Evolutionary conservation across 2,888 invertebrate species (phyloP).

Genomic region (Apantesis nais): DNA sequence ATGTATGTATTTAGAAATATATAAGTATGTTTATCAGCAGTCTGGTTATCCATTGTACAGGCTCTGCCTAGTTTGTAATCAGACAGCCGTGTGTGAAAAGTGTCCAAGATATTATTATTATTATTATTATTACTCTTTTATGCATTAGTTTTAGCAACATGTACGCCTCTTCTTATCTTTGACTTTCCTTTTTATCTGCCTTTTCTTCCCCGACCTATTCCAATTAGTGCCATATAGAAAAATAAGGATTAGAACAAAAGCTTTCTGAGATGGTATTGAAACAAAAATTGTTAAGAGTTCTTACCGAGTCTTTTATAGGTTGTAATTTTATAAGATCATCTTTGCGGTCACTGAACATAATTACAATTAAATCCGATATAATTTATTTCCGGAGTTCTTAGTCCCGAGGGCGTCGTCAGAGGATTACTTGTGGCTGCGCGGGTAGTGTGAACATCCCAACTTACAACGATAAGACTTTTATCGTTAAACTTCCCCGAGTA

Average conservation of each 20-base stretch:
- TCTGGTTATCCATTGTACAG: too few relatives aligned
- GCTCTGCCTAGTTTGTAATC: too few relatives aligned
- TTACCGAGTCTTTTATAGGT: conserved; percentile 30
- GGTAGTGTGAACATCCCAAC: conserved; percentile 34
- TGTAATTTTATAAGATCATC: conserved; percentile 51
- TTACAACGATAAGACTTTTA: conserved; percentile 47
- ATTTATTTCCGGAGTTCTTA: conserved; percentile 56
- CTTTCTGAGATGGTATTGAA: conserved; percentile 35
- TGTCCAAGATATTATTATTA: too few relatives aligned
- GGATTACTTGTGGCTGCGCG: conserved; percentile 41
- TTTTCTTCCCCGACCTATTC: conserved; percentile 17
- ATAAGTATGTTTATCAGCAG: too few relatives aligned
- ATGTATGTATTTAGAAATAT: too few relatives aligned
- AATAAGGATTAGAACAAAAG: conserved; percentile 51
- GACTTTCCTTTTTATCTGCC: not conserved
- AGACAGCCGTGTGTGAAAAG: too few relatives aligned
- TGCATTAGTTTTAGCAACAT: too few relatives aligned
- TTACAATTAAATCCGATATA: conserved; percentile 60
- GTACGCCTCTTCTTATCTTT: too few relatives aligned
- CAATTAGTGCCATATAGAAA: conserved; percentile 35
- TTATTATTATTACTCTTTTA: too few relatives aligned
- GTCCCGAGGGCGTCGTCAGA: conserved; percentile 47
- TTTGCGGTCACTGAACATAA: conserved; percentile 59
- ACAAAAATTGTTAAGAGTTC: conserved; percentile 45
- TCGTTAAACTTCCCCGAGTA: conserved; percentile 42